Evolutionary conservation across 2,888 invertebrate genomes (phyloP), one percentile per base, ranked within the genome.

Genomic region (Steinernema hermaphroditum): DNA sequence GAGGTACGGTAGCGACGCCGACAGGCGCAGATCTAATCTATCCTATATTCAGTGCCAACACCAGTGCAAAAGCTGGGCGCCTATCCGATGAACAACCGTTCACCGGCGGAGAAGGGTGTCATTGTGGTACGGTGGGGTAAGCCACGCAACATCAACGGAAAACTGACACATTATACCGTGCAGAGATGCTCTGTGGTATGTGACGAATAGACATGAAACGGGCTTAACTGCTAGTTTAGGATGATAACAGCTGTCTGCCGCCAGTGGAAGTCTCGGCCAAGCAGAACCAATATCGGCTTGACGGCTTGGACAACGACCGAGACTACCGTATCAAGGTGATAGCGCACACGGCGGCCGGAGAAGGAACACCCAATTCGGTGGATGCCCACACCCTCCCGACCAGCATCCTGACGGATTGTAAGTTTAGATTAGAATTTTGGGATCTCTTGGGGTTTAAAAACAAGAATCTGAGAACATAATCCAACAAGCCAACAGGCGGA

Each of bases 141-240:
- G 84, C 98, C 98, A 0, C 90, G 92, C 50, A 92, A 93, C 86
- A 92, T 93, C 12, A 98, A 98, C 88, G 98, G 98, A 32, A 90
- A 91, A 73, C 89, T 98, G 0, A 93, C 92, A 0, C 96, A 96
- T 1, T 98, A 96, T 88, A 92, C 92, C 87, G 80, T 85, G 14
- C 43, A 41, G 27, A 68, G 44, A 44, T 81, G 79, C 57, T 41
- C 43, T 57, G 32, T 72, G 37, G 46, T 71, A 71, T 19, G 32
- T 73, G 4, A 24, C 16, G 43, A 46, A 50, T n/a, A 37, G 37
- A 37, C 29, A 41, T 72, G 43, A 69, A 27, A 43, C 68, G 27
- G 29, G 41, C 14, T 44, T 32, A 32, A 69, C 46, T 49, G 69
- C 44, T 41, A 37, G 24, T 37, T 0, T 16, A 71, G 62, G 62